These are phyloP conservation scores for Meteorus cinctellus DNA, from an alignment of 2,888 invertebrate species.

Conservation along the genomic window DNA sequence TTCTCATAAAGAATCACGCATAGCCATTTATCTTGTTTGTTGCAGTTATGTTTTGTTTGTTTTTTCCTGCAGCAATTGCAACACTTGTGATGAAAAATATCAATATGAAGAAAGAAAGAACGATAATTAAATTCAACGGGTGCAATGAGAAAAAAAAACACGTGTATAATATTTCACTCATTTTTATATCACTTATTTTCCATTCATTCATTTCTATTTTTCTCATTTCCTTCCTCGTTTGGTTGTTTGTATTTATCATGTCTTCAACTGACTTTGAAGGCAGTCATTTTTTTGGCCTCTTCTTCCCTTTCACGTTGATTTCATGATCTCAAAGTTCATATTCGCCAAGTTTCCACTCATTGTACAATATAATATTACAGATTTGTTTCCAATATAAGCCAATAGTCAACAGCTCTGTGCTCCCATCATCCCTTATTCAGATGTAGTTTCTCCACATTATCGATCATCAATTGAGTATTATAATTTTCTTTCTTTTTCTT, in stretches of 20 bases:
- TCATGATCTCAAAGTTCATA: slow-evolving; percentile 3
- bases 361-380: slow-evolving; percentile 40
- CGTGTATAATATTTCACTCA: slow-evolving; percentile 1
- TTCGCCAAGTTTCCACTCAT: slow-evolving; percentile 28
- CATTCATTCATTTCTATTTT: not conserved
- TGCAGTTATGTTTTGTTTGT: not conserved
- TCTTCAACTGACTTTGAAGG: not conserved
- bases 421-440: not conserved
- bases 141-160: not conserved
- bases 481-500: not conserved
- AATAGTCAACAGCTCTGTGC: slow-evolving; percentile 18
- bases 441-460: not conserved
- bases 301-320: not conserved
- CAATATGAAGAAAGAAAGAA: not conserved
- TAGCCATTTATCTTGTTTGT: not conserved
- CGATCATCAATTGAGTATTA: slow-evolving; percentile 26
- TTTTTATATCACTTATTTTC: not conserved
- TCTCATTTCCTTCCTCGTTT: not conserved
- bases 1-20: not conserved
- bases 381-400: slow-evolving; percentile 19
- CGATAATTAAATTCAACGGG: not conserved
- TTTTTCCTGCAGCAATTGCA: not conserved
- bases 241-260: not conserved
- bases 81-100: not conserved
- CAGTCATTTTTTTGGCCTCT: not conserved